phyloP scores from a whole-genome alignment of 2,888 invertebrate species.

The Dendrolimus pini region DNA sequence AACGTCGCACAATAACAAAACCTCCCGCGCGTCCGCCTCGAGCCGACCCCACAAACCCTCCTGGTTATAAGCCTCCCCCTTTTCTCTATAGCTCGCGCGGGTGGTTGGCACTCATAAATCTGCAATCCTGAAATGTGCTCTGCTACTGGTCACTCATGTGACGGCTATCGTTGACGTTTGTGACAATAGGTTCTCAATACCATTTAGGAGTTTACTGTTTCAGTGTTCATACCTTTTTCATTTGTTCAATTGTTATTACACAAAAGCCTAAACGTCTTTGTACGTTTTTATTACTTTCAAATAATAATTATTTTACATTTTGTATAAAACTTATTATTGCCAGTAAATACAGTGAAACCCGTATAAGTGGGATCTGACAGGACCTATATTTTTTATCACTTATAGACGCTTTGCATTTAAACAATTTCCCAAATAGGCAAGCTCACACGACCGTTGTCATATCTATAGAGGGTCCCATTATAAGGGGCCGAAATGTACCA shows the following conservation, averaged over 20 bases:
- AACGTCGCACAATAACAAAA: slow-evolving; percentile 73
- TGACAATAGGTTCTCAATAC: slow-evolving; percentile 62
- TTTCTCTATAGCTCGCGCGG: slow-evolving; percentile 48
- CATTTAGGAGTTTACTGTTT: slow-evolving; percentile 32
- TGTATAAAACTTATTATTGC: no score
- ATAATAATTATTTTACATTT: no score
- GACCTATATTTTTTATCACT: no score
- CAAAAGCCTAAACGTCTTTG: no score
- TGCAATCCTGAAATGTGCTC: slow-evolving; percentile 66
- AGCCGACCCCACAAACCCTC: slow-evolving; percentile 43
- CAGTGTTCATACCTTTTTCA: slow-evolving; percentile 31
- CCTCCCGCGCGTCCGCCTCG: slow-evolving; percentile 49
- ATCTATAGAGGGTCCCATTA: no score
- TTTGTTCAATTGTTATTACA: slow-evolving; percentile 23
- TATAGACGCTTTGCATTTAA: no score
- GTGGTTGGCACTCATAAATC: slow-evolving; percentile 65
- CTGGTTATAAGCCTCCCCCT: slow-evolving; percentile 49
- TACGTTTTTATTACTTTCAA: no score
- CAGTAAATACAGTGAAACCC: no score
- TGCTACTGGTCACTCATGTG: slow-evolving; percentile 43
- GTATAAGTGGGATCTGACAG: no score
- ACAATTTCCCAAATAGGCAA: no score
- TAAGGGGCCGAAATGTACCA: no score
- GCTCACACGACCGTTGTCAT: no score
- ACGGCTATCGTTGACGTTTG: slow-evolving; percentile 49